Evolutionary conservation across 2,113 vertebrate genomes (phyloP), one percentile per base, ranked within the genome.

Genomic region (Carassius auratus): DNA sequence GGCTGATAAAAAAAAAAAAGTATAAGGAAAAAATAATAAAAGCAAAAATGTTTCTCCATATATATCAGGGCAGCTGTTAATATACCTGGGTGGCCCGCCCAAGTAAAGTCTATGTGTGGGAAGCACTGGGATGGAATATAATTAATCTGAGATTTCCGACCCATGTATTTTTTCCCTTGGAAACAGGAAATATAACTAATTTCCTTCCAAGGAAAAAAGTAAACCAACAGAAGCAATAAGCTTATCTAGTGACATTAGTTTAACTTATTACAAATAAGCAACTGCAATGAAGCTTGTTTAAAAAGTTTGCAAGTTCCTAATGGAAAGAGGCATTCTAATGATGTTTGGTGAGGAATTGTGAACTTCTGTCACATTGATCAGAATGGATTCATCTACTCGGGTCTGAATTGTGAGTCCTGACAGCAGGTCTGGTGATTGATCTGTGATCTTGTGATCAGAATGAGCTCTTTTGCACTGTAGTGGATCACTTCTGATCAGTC

Each of bases 381-480:
- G 0, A 15, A 9, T 26, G 15, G 23, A 15, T 61, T 42, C 33
- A 36, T 23, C 19, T 15, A 6, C 6, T 52, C 13, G 36, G 12
- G 14, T 36, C 17, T 36, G 23, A 17, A 19, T 1, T 61, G 38
- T 74, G 8, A 57, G 10, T 33, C 19, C n/a, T 83, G 38, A 73
- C 17, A 3, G 21, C 52, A 61, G 38, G 73, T 30, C 78, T 61
- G 79, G 80, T 57, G 66, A 33, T 76, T 85, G 69, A 85, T 88
- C 79, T 82, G 57, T 59, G 30, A 74, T 78, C 77, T 73, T 64
- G 81, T 88, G 86, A 87, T 83, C 66, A 75, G 79, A 85, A 68
- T 76, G 38, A 81, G 33, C 50, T 86, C 55, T 74, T 74, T 71
- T 55, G 9, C 33, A 86, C 69, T 45, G 42, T 68, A 69, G n/a